Evolutionary conservation across 92 coral and sea anemone species (phyloP).

Genomic region (Zoanthus solanderi): DNA sequence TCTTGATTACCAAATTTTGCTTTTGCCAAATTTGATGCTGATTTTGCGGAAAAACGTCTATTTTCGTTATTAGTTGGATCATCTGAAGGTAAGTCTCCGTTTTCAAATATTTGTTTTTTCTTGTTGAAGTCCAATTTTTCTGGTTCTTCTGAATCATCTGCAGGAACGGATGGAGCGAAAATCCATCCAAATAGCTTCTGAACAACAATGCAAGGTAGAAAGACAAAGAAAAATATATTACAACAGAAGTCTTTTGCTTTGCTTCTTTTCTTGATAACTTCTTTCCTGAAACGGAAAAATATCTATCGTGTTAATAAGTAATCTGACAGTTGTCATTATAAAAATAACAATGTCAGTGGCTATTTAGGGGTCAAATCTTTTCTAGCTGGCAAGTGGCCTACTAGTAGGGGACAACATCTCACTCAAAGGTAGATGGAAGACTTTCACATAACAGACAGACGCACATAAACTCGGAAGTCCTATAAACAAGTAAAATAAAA

Average conservation of each 20-base stretch:
- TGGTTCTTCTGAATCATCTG: constrained; percentile 5
- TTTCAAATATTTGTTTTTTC: neutral
- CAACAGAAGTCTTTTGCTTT: constrained; percentile 77
- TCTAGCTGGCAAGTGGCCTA: no score
- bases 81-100: neutral
- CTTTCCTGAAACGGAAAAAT: constrained; percentile 66
- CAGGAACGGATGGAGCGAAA: constrained; percentile 32
- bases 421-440: no score
- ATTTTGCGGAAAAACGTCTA: neutral
- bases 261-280: constrained; percentile 87
- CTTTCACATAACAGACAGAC: no score
- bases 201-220: constrained; percentile 71
- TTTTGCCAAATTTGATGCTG: neutral
- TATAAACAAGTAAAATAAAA: no score
- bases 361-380: no score
- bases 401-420: no score
- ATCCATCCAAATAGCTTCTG: constrained; percentile 53
- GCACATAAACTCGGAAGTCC: no score
- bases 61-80: neutral
- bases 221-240: constrained; percentile 86
- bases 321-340: no score
- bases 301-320: neutral
- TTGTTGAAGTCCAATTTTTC: neutral
- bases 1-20: constrained; percentile 10
- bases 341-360: no score